phyloP scores from a whole-genome alignment of 1,140 invertebrate species.

The Halyomorpha halys region DNA sequence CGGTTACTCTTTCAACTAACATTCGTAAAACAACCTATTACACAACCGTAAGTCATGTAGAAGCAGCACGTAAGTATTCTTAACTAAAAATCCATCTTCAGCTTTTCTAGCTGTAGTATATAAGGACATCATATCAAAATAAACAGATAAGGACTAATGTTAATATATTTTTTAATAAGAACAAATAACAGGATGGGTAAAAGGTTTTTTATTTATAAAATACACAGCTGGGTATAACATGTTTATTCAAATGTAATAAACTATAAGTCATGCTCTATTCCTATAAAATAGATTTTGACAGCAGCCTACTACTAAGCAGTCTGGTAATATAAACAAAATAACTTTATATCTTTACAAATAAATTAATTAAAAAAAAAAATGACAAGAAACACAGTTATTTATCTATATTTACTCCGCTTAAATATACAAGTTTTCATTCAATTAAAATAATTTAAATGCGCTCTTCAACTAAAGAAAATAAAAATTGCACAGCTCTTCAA shows the following conservation, averaged over 20 bases:
- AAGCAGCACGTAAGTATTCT: too few species aligned
- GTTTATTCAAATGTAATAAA: conserved; percentile 18
- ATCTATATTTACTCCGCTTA: not conserved
- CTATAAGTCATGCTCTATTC: conserved; percentile 9
- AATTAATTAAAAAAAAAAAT: conserved; percentile 17
- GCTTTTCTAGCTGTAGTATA: too few species aligned
- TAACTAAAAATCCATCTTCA: too few species aligned
- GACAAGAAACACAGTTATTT: conserved; percentile 8
- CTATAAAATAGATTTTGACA: conserved; percentile 13
- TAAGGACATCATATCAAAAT: too few species aligned
- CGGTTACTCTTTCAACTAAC: too few species aligned
- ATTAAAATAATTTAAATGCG: conserved; percentile 15
- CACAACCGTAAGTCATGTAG: too few species aligned
- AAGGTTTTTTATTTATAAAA: not conserved
- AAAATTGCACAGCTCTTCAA: conserved; percentile 13
- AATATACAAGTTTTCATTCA: not conserved
- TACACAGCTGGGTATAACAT: not conserved
- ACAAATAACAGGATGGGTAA: not conserved
- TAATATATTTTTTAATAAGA: too few species aligned
- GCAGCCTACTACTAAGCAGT: conserved; percentile 13
- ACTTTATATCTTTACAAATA: conserved; percentile 14
- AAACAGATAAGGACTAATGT: too few species aligned
- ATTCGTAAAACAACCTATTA: too few species aligned
- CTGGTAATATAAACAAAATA: conserved; percentile 19
- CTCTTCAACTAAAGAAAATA: not conserved